Evolutionary conservation across 2,888 invertebrate species (phyloP).

Genomic region (Hydroisotoma schaefferi): DNA sequence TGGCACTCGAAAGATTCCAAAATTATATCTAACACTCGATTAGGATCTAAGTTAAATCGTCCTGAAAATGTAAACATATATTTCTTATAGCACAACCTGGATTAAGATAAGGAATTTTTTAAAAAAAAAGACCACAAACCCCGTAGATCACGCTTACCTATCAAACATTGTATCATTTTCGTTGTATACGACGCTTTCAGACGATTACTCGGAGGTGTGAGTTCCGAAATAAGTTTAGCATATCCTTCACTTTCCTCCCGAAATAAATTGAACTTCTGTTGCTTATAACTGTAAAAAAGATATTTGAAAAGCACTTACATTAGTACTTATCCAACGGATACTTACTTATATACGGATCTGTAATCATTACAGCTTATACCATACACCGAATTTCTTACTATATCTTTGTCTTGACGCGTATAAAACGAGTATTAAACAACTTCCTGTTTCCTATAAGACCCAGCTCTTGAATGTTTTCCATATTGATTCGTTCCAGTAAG

Average conservation of each 20-base stretch:
- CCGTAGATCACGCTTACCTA: slow-evolving; percentile 60
- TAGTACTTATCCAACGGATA: background rate
- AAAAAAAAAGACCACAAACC: background rate
- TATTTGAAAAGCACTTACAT: slow-evolving; percentile 1
- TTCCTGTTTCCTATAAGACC: slow-evolving; percentile 83
- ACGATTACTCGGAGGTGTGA: slow-evolving; percentile 73
- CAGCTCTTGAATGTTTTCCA: slow-evolving; percentile 87
- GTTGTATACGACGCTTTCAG: slow-evolving; percentile 67
- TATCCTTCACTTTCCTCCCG: slow-evolving; percentile 99
- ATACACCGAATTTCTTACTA: too few relatives aligned
- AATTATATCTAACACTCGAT: slow-evolving; percentile 91
- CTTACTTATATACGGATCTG: background rate
- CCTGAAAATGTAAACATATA: slow-evolving; percentile 59
- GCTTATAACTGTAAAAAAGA: slow-evolving; percentile 90
- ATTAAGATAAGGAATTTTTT: background rate
- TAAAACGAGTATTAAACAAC: slow-evolving; percentile 84
- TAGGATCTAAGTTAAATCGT: slow-evolving; percentile 98
- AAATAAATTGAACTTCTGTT: slow-evolving; percentile 96
- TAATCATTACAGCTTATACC: background rate
- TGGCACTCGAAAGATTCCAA: slow-evolving; percentile 93
- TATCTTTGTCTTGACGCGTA: slow-evolving; percentile 95
- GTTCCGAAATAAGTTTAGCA: slow-evolving; percentile 89
- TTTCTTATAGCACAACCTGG: too few relatives aligned
- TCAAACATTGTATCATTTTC: slow-evolving; percentile 87
- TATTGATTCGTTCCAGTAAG: slow-evolving; percentile 86